Base-by-base conservation (phyloP, 2,113 vertebrate genomes). In the Lates calcarifer region DNA sequence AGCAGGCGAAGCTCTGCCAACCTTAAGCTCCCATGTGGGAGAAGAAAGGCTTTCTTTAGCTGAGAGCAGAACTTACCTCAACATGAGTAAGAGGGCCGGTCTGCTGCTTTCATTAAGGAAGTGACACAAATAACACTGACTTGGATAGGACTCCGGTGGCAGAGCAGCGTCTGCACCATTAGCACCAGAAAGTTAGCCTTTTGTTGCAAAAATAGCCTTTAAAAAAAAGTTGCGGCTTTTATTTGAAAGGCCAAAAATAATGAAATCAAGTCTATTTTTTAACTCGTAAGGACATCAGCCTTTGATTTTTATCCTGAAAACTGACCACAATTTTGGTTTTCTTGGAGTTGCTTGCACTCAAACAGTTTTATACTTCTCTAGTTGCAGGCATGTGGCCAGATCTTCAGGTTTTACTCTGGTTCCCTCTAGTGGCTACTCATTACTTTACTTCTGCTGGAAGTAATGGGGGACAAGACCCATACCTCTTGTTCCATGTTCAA, bases 1-100 rank as follows among this genome's bases (percentile, higher is more conserved):
- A 85, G 45, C 94, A 92, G 1, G 95, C 96, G 97, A 88, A 95
- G 95, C 79, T 96, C 96, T 94, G 96, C 98, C 95, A 97, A 96
- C 93, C 95, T 96, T 57, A 39, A 81, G 82, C 96, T 96, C 87
- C 96, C 96, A 70, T 90, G 96, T 87, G 96, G 96, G 0, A 96
- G 97, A 85, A 96, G 96, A 93, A 96, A 97, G 86, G 94, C 96
- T 91, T 96, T 96, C 94, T 97, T 96, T 87, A 89, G 81, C 85
- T 79, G 82, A 89, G 33, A 91, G 87, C 77, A 84, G 68, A 85
- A 77, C 83, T 79, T 89, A 81, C 90, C 89, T 92, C 81, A 82
- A 79, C 58, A 41, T 51, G 81, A 91, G 86, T 75, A 70, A 77
- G 86, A 81, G 79, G 72, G 81, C 64, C 35, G 24, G 87, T 93